Evolutionary conservation across 2,113 vertebrate species (phyloP), one percentile per base, ranked within the genome.

Genomic region (Ammodytes dubius): DNA sequence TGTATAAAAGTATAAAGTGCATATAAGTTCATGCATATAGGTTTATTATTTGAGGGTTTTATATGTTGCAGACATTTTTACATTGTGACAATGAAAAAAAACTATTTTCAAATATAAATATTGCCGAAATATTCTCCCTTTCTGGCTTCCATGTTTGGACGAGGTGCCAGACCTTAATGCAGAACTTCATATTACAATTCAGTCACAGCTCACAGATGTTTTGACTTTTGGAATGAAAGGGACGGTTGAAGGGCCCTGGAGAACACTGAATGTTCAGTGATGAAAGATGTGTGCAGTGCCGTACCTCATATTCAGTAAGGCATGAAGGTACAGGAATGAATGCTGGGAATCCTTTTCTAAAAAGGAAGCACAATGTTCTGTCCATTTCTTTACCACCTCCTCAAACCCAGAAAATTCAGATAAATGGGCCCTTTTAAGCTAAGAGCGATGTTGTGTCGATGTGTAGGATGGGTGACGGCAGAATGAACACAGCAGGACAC

Each of bases 171-270:
- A 37, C 50, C 13, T 54, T 42, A 57, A 61, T 79, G 72, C 70
- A 73, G 49, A 74, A 7, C 60, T 72, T 86, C 59, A 79, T 79
- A 67, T 84, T 90, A 77, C 69, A 81, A 7, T 86, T 66, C 60
- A 70, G 80, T 82, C 84, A 81, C 83, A 71, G 43, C 68, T 82
- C 60, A 7, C 60, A 72, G 84, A 79, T 60, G 61, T 83, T 78
- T 90, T 81, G 86, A 87, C 82, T 85, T 81, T 74, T 50, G 59
- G 53, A 69, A 72, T 87, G 75, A 84, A 88, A 81, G 63, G 60
- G 37, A 46, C 37, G 42, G 59, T 53, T 56, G 61, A 46, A 70
- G 64, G 73, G 46, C 79, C 57, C 66, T 74, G 0, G 45, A 87
- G 75, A 72, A 42, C 45, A 2, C 64, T 69, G 76, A 86, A 71